Percentiles rank a stretch among this genome's conserved stretches.
Conservation (phyloP, 2,888 invertebrate species). For the Anoplius nigerrimus region DNA sequence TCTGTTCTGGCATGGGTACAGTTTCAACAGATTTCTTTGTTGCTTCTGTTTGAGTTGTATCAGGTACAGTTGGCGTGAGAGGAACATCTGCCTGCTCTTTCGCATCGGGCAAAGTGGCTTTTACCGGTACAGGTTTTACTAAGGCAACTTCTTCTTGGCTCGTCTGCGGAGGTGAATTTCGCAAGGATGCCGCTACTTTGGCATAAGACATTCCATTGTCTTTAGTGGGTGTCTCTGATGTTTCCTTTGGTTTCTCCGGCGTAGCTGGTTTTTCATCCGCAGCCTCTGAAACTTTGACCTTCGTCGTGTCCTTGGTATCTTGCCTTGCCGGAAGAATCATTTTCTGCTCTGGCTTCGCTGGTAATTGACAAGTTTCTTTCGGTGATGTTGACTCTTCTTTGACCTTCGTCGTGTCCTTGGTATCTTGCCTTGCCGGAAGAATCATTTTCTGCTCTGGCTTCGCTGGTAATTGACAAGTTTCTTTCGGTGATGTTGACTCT, state of each 20-base stretch:
- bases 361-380: conserved; percentile 2
- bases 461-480: conserved; percentile 6
- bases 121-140: conserved; percentile 47
- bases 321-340: conserved; percentile 8
- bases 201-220: conserved; percentile 80
- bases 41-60: neutral
- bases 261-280: conserved; percentile 10
- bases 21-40: neutral
- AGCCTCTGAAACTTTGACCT: neutral
- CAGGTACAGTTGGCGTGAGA: neutral
- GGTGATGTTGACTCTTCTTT: conserved; percentile 11
- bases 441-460: no score
- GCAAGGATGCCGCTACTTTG: conserved; percentile 78
- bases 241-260: conserved; percentile 30
- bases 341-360: conserved; percentile 21
- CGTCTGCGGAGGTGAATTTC: conserved; percentile 71
- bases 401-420: neutral
- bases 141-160: conserved; percentile 58
- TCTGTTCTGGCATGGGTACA: neutral
- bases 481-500: conserved; percentile 1
- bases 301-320: conserved; percentile 7
- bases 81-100: neutral
- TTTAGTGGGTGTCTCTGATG: conserved; percentile 21
- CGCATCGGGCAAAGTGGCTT: neutral
- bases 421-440: conserved; percentile 15